Evolutionary conservation across 1,140 invertebrate species (phyloP).

Genomic region (Phenacoccus solenopsis): DNA sequence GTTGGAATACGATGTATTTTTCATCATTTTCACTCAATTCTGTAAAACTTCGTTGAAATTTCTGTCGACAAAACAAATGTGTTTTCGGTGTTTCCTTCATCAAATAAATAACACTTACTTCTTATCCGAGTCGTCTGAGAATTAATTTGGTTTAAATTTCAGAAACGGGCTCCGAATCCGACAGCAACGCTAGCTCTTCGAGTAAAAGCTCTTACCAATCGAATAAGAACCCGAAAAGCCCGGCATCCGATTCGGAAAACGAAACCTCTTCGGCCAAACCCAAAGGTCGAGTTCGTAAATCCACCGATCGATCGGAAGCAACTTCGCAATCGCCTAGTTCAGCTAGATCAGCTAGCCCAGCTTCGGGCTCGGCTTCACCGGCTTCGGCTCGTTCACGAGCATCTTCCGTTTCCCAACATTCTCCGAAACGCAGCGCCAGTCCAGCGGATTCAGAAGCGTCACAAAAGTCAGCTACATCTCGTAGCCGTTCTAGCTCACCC

Average conservation of each 20-base stretch:
- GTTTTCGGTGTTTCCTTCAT: too few relatives aligned
- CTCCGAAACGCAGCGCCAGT: conserved; percentile 19
- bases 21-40: too few relatives aligned
- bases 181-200: background rate
- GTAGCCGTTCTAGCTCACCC: background rate
- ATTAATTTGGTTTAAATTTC: background rate
- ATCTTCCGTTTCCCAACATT: conserved; percentile 32
- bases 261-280: background rate
- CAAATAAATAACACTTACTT: too few relatives aligned
- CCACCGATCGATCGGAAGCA: conserved; percentile 24
- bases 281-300: background rate
- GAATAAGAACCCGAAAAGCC: background rate
- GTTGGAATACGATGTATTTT: too few relatives aligned
- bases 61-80: too few relatives aligned
- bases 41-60: too few relatives aligned
- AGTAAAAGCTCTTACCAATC: background rate
- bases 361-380: background rate
- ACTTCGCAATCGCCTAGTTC: conserved; percentile 28
- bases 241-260: background rate
- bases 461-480: conserved; percentile 5
- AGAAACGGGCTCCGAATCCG: background rate
- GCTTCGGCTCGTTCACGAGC: conserved; percentile 34
- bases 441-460: conserved; percentile 21
- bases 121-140: too few relatives aligned
- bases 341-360: conserved; percentile 29